Evolutionary conservation across 2,888 invertebrate genomes (phyloP).

Genomic region (Diploptera punctata): DNA sequence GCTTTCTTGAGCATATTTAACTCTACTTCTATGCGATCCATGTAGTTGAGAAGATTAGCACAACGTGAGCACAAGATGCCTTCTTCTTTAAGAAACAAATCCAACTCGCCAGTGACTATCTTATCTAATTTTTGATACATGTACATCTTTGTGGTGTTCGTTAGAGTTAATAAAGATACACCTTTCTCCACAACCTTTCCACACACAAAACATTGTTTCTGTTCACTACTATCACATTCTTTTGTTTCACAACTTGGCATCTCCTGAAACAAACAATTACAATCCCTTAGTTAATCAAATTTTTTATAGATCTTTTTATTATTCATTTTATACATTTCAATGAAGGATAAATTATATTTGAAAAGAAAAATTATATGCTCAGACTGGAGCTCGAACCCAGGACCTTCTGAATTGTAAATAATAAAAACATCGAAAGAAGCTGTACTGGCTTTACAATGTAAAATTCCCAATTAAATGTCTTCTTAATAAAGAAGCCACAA

Average conservation of each 20-base stretch:
- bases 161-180: constrained; percentile 1
- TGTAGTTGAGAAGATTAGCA: constrained; percentile 17
- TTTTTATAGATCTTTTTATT: too few species aligned
- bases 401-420: too few species aligned
- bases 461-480: too few species aligned
- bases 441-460: too few species aligned
- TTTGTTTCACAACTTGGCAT: neutral
- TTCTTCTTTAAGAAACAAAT: constrained; percentile 20
- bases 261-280: neutral
- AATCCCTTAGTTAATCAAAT: too few species aligned
- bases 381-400: too few species aligned
- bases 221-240: neutral
- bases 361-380: too few species aligned
- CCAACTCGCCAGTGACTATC: constrained; percentile 13
- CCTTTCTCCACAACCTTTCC: constrained; percentile 17
- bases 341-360: too few species aligned
- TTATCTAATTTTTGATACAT: constrained; percentile 25
- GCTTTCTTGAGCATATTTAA: constrained; percentile 18
- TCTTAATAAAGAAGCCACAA: too few species aligned
- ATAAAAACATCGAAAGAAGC: too few species aligned
- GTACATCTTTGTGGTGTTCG: constrained; percentile 11
- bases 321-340: too few species aligned
- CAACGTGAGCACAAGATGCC: constrained; percentile 18
- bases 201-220: constrained; percentile 29
- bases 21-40: constrained; percentile 32